phyloP scores from a whole-genome alignment of 2,888 invertebrate genomes.

The Chironomus tentans region DNA sequence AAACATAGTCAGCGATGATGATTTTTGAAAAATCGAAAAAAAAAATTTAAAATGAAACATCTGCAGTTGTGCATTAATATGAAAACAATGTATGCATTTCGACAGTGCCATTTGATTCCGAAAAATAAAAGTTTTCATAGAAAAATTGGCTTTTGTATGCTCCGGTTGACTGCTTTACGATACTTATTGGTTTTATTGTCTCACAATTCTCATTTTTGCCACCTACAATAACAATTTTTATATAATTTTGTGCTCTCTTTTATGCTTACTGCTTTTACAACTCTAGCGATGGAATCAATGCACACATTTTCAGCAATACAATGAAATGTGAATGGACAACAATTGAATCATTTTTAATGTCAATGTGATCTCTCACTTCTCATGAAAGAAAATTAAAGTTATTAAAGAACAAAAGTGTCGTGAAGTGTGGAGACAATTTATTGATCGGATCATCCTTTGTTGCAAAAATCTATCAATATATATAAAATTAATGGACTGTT shows the following conservation, averaged over 20 bases:
- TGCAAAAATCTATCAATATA: neutral
- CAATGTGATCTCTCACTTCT: neutral
- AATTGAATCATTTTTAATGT: conserved; percentile 24
- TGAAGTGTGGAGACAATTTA: conserved; percentile 1
- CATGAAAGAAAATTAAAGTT: neutral
- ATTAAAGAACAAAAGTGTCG: neutral
- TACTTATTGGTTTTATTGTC: conserved; percentile 27
- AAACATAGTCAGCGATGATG: neutral
- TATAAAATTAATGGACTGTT: conserved; percentile 25
- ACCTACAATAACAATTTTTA: conserved; percentile 27
- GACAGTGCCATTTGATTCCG: neutral
- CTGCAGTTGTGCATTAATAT: neutral
- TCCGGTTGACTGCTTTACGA: conserved; percentile 26
- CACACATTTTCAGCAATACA: neutral
- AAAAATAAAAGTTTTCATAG: neutral
- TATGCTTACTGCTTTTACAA: neutral
- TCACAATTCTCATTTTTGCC: conserved; percentile 14
- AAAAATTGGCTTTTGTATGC: conserved; percentile 26
- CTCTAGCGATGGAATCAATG: neutral
- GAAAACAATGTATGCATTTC: neutral
- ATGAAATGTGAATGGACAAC: conserved; percentile 9
- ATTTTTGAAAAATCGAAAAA: neutral
- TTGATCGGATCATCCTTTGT: conserved; percentile 5
- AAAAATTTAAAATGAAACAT: conserved; percentile 1
- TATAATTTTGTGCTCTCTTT: neutral